phyloP scores from a whole-genome alignment of 1,140 invertebrate species.

The Sitophilus oryzae region DNA sequence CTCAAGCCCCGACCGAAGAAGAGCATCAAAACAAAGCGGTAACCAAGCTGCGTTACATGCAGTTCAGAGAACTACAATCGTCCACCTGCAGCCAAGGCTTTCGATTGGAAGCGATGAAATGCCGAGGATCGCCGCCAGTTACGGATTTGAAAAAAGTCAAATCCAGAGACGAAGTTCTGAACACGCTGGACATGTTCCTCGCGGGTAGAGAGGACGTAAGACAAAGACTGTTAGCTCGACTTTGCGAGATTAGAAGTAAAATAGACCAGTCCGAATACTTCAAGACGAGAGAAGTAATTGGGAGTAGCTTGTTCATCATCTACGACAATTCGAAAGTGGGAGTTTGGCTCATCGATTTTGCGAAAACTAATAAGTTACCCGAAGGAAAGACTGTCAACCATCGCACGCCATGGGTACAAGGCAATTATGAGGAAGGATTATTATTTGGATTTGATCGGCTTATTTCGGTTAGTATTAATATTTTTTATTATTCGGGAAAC shows the following conservation, averaged over 20 bases:
- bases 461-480: constrained; percentile 53
- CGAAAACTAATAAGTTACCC: constrained; percentile 77
- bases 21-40: constrained; percentile 75
- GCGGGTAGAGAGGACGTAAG: constrained; percentile 59
- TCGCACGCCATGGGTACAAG: constrained; percentile 71
- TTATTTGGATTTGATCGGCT: constrained; percentile 85
- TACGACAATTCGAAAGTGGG: constrained; percentile 82
- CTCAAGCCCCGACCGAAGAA: constrained; percentile 73
- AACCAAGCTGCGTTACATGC: constrained; percentile 92
- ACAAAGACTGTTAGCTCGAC: constrained; percentile 62
- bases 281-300: constrained; percentile 85
- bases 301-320: constrained; percentile 90
- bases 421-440: constrained; percentile 94
- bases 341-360: constrained; percentile 96
- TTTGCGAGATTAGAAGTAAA: constrained; percentile 69
- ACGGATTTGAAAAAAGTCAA: constrained; percentile 75
- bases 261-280: constrained; percentile 87
- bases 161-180: constrained; percentile 68
- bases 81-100: constrained; percentile 91
- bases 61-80: constrained; percentile 88
- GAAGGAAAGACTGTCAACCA: constrained; percentile 67
- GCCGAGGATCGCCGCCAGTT: constrained; percentile 65
- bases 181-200: constrained; percentile 74
- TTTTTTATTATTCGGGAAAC: no score
- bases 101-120: constrained; percentile 91